Evolutionary conservation across 2,888 invertebrate genomes (phyloP).

Genomic region (Acrobasis suavella): DNA sequence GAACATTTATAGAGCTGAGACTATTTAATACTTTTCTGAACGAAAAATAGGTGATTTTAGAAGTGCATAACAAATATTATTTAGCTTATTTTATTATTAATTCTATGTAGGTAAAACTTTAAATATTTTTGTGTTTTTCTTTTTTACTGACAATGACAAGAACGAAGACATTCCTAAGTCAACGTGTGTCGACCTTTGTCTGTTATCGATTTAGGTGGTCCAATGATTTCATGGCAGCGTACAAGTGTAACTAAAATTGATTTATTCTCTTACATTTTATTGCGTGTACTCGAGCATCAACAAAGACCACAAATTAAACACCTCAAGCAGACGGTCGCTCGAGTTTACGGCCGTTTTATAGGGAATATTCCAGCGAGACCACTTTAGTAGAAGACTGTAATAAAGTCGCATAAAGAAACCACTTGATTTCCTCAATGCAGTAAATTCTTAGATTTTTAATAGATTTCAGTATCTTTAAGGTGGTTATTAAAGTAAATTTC

Average conservation of each 20-base stretch:
- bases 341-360: constrained; percentile 16
- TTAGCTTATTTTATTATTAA: too few species aligned
- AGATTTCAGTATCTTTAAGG: not conserved
- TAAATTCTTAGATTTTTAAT: not conserved
- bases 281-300: not conserved
- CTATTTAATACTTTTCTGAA: too few species aligned
- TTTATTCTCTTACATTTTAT: not conserved
- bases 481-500: not conserved
- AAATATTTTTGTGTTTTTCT: too few species aligned
- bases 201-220: too few species aligned
- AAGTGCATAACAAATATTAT: too few species aligned
- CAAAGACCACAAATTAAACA: constrained; percentile 1
- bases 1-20: not conserved
- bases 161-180: too few species aligned
- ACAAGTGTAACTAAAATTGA: not conserved
- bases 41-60: too few species aligned
- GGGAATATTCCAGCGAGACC: not conserved
- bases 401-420: not conserved
- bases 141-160: too few species aligned
- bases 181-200: too few species aligned
- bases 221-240: too few species aligned
- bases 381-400: not conserved
- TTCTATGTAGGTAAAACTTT: too few species aligned
- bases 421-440: not conserved
- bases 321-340: constrained; percentile 1